phyloP scores from a whole-genome alignment of 35 echinoderm and acorn worm species.

The Ophiothrix spiculata region DNA sequence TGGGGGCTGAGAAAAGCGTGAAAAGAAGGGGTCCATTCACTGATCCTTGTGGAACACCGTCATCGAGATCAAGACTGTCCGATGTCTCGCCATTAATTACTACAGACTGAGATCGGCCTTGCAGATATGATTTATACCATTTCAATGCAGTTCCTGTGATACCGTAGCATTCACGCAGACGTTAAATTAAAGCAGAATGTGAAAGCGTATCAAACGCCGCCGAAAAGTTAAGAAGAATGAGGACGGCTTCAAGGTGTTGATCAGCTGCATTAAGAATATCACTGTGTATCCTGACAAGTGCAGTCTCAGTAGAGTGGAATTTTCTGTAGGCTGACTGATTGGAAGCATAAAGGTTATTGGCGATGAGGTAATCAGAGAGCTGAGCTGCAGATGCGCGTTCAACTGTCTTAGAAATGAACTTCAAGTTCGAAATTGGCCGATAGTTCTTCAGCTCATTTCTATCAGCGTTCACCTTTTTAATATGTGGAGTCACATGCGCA shows the following conservation, averaged over 20 bases:
- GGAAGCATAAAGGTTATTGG: slow-evolving; percentile 6
- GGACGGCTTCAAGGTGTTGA: slow-evolving; percentile 18
- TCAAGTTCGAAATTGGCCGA: slow-evolving; percentile 33
- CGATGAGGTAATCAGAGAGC: slow-evolving; percentile 29
- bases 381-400: slow-evolving; percentile 35
- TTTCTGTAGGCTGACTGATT: slow-evolving; percentile 46
- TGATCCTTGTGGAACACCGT: slow-evolving; percentile 74
- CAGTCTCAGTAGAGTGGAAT: slow-evolving; percentile 53
- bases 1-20: slow-evolving; percentile 52
- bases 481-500: not conserved
- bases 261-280: slow-evolving; percentile 34
- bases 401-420: slow-evolving; percentile 13
- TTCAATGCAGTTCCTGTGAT: slow-evolving; percentile 33
- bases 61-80: not conserved
- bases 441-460: slow-evolving; percentile 18
- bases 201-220: slow-evolving; percentile 53
- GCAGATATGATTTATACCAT: slow-evolving; percentile 38
- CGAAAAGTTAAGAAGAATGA: slow-evolving; percentile 29
- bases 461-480: not conserved
- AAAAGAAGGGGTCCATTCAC: slow-evolving; percentile 60
- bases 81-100: slow-evolving; percentile 11
- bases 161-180: slow-evolving; percentile 34
- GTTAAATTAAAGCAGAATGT: slow-evolving; percentile 24
- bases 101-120: slow-evolving; percentile 32
- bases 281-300: slow-evolving; percentile 41